Evolutionary conservation across 2,888 invertebrate species (phyloP).

Genomic region (Eurytoma adleriae): DNA sequence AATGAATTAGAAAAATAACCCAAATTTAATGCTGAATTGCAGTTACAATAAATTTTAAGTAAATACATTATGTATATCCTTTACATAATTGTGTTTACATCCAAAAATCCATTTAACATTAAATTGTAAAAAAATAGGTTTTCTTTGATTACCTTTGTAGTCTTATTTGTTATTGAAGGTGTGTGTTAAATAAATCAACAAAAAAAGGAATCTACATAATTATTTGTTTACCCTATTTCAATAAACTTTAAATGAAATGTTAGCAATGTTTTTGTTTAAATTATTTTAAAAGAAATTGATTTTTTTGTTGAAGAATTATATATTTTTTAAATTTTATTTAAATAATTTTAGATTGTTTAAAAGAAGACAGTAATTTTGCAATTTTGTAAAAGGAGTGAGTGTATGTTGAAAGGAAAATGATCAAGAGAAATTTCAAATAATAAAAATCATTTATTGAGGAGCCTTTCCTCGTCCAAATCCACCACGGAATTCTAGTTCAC

Average conservation of each 20-base stretch:
- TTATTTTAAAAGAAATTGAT: neutral
- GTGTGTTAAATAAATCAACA: constrained; percentile 38
- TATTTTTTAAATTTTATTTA: neutral
- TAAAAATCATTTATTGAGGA: constrained; percentile 68
- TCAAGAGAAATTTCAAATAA: constrained; percentile 16
- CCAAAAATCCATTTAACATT: constrained; percentile 37
- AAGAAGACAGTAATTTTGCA: neutral
- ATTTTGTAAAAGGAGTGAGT: neutral
- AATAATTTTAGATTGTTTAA: neutral
- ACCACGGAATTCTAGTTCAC: constrained; percentile 91
- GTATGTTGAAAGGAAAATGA: neutral
- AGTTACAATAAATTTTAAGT: neutral
- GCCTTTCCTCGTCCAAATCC: constrained; percentile 74
- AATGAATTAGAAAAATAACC: neutral
- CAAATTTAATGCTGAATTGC: constrained; percentile 4
- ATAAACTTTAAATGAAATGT: neutral
- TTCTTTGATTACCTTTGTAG: constrained; percentile 29
- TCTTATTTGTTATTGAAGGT: constrained; percentile 41
- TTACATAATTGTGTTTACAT: constrained; percentile 37
- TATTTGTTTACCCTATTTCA: constrained; percentile 20
- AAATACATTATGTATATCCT: constrained; percentile 36
- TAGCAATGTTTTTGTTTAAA: too few relatives aligned
- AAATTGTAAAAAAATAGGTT: constrained; percentile 35
- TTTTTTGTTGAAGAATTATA: neutral
- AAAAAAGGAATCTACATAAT: constrained; percentile 32